Conservation (phyloP, 2,888 invertebrate species). For the Mycalesis mineus region DNA sequence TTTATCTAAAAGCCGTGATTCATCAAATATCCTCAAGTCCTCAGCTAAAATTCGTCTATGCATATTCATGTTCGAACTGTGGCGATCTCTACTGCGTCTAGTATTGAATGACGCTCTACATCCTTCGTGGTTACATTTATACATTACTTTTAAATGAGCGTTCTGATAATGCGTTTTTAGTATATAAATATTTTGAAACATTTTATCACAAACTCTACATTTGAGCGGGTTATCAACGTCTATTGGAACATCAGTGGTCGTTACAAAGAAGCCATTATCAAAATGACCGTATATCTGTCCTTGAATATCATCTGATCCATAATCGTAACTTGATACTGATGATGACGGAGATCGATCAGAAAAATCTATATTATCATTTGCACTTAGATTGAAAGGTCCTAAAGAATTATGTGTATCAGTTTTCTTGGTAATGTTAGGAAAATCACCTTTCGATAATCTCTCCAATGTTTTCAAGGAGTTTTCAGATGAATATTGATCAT, state of each 20-base stretch:
- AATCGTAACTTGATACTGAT: slow-evolving; percentile 79
- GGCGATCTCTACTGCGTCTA: slow-evolving; percentile 93
- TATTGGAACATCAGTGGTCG: slow-evolving; percentile 89
- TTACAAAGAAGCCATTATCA: slow-evolving; percentile 84
- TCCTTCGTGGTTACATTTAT: slow-evolving; percentile 95
- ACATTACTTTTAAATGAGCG: slow-evolving; percentile 96
- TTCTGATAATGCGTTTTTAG: slow-evolving; percentile 97
- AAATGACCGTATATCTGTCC: slow-evolving; percentile 84
- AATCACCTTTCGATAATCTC: slow-evolving; percentile 87
- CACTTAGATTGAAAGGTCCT: slow-evolving; percentile 58
- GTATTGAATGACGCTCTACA: slow-evolving; percentile 97
- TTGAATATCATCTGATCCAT: slow-evolving; percentile 79
- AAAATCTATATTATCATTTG: slow-evolving; percentile 60
- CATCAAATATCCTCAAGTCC: slow-evolving; percentile 62
- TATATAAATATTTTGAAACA: slow-evolving; percentile 95
- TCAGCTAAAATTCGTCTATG: slow-evolving; percentile 91
- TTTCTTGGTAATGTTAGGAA: slow-evolving; percentile 71
- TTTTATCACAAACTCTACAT: slow-evolving; percentile 94
- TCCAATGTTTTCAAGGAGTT: slow-evolving; percentile 87
- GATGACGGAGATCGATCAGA: slow-evolving; percentile 79
- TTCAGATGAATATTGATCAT: slow-evolving; percentile 69
- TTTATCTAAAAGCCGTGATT: slow-evolving; percentile 71
- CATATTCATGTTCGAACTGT: slow-evolving; percentile 93
- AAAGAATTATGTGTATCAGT: slow-evolving; percentile 44
- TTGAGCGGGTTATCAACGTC: slow-evolving; percentile 94